phyloP scores from a whole-genome alignment of 2,113 vertebrate species.

The Xiphophorus hellerii region DNA sequence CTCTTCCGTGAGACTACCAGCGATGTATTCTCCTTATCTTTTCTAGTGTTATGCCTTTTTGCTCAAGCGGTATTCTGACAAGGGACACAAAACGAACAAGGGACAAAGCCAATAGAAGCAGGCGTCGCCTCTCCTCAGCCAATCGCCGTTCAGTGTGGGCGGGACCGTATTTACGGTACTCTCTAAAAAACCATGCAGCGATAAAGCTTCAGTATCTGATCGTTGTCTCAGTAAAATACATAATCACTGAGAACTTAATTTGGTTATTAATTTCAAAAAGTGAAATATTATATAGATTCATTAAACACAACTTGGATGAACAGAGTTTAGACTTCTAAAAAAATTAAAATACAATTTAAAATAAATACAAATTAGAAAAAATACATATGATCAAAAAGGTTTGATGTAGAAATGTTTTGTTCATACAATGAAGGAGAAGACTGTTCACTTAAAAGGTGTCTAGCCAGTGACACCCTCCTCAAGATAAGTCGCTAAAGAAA shows the following conservation, averaged over 20 bases:
- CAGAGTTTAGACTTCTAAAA: too few species aligned
- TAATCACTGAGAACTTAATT: not conserved
- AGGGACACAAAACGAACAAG: constrained; percentile 33
- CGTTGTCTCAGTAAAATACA: not conserved
- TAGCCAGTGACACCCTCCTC: not conserved
- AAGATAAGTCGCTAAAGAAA: not conserved
- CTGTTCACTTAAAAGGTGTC: not conserved
- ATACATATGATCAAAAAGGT: too few species aligned
- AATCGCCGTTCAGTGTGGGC: constrained; percentile 44
- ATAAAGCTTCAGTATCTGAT: too few species aligned
- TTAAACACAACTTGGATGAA: not conserved
- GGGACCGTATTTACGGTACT: not conserved
- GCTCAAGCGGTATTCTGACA: constrained; percentile 42
- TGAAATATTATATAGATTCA: not conserved
- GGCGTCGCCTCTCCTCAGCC: constrained; percentile 2
- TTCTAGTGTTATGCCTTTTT: constrained; percentile 49
- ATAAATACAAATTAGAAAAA: too few species aligned
- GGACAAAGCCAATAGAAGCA: constrained; percentile 36
- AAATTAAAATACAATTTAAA: too few species aligned
- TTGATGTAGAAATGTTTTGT: too few species aligned
- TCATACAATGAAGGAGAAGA: not conserved
- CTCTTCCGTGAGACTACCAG: constrained; percentile 43
- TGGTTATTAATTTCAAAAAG: not conserved
- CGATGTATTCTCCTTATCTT: constrained; percentile 25
- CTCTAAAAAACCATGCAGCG: not conserved